A percentile compares a stretch with the other conserved stretches of the same genome.
Conservation (phyloP, 2,113 vertebrate genomes). For the Pavo muticus region DNA sequence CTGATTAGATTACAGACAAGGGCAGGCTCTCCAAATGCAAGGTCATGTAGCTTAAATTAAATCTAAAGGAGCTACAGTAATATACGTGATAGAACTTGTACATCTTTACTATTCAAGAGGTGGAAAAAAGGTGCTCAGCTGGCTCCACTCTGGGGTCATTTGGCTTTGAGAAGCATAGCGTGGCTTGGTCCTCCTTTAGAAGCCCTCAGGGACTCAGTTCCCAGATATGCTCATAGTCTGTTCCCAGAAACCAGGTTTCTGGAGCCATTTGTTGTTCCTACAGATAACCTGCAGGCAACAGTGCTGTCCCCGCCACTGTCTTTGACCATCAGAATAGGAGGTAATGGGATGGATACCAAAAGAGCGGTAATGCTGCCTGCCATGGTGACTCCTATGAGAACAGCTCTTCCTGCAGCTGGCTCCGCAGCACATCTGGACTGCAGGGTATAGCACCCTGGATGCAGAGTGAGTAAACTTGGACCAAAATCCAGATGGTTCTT, state of each 20-base stretch:
- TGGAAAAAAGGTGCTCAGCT: neutral
- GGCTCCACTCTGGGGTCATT: neutral
- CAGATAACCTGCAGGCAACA: too few species aligned
- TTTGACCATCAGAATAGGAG: neutral
- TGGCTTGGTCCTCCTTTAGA: neutral
- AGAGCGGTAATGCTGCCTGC: neutral
- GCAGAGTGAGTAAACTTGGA: neutral
- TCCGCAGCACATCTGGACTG: neutral
- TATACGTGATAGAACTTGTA: neutral
- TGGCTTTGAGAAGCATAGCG: neutral
- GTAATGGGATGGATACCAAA: accelerated
- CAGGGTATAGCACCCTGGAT: neutral
- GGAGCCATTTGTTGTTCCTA: neutral
- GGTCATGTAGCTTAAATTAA: slow-evolving; percentile 62
- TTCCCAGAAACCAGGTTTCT: neutral
- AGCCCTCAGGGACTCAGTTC: neutral
- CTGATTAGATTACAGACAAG: slow-evolving; percentile 63
- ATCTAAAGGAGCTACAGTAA: slow-evolving; percentile 35
- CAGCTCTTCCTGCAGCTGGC: neutral
- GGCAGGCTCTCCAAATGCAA: slow-evolving; percentile 53
- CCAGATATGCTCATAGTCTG: neutral
- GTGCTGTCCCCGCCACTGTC: neutral
- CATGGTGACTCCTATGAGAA: accelerated
- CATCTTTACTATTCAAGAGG: slow-evolving; percentile 1
- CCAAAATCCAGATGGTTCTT: neutral